Evolutionary conservation across 2,797 vertebrate genomes (phyloP), one percentile per base, ranked within the genome.

Genomic region (Acipenser transmontanus): DNA sequence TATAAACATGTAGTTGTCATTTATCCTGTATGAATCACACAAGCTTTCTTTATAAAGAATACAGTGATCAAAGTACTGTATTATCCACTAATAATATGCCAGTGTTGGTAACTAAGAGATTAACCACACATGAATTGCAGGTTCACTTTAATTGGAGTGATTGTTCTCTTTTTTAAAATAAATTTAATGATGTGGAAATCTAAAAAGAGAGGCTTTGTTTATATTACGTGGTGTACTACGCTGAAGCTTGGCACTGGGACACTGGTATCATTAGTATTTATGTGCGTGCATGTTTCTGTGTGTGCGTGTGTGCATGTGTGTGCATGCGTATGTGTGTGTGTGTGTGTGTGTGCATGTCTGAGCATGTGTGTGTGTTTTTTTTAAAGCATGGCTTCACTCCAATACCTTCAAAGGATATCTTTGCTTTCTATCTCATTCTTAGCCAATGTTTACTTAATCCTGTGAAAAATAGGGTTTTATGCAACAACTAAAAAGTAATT

Each of bases 401-500:
- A 52, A 66, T 52, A 47, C 8, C 48, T 52, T 8, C 50, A 52
- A 7, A 59, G n/a, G 13, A 49, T 17, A 61, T 57, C 64, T 20
- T 6, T n/a, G 50, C 56, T 50, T 52, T 69, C 50, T 65, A 11
- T 62, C 34, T 49, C 52, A 54, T 49, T n/a, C 10, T 47, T 20
- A 57, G 61, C 63, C 59, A 12, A 56, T 54, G 47, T 7, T 50
- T 47, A 11, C 62, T 57, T 47, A 62, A 66, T 47, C 14, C 60
- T 13, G 60, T 6, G 48, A 48, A 34, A 60, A 64, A 50, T 47
- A 49, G 34, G 48, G 13, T 64, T 64, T 50, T 63, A 62, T 56
- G 62, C 67, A 34, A 59, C 49, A 34, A 47, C 74, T 61, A 34
- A 34, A 71, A 70, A 63, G 57, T 17, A 64, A 70, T 68, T 79